phyloP scores from a whole-genome alignment of 2,113 vertebrate genomes.

The Casuarius casuarius region DNA sequence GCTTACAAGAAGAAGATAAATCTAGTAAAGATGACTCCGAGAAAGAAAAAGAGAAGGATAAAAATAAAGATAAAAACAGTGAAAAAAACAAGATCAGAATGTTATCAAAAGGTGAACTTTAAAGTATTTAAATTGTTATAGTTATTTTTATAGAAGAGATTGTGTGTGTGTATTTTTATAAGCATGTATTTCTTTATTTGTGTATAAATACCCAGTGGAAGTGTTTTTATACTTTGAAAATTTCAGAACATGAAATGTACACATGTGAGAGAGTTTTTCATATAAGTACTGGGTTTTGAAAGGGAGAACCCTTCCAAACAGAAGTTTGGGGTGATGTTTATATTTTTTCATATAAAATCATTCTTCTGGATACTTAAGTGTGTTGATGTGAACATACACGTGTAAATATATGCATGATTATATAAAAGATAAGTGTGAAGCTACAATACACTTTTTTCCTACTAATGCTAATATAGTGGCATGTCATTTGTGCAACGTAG shows the following conservation, averaged over 20 bases:
- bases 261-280: background rate
- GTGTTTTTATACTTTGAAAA: background rate
- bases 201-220: background rate
- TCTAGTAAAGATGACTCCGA: constrained; percentile 85
- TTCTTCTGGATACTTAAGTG: accelerated
- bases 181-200: background rate
- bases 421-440: background rate
- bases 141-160: background rate
- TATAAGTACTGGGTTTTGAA: background rate
- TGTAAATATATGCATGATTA: background rate
- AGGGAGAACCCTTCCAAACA: background rate
- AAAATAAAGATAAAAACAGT: constrained; percentile 81
- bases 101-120: constrained; percentile 89
- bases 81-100: constrained; percentile 87
- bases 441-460: background rate
- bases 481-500: background rate
- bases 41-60: constrained; percentile 85
- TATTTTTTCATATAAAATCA: background rate
- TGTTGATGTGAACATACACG: background rate
- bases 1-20: constrained; percentile 84
- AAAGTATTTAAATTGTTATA: constrained; percentile 32
- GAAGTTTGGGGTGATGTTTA: background rate
- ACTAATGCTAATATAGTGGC: background rate
- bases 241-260: background rate
- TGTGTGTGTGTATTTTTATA: background rate